Evolutionary conservation across 2,797 vertebrate genomes (phyloP).

Genomic region (Octomys mimax): DNA sequence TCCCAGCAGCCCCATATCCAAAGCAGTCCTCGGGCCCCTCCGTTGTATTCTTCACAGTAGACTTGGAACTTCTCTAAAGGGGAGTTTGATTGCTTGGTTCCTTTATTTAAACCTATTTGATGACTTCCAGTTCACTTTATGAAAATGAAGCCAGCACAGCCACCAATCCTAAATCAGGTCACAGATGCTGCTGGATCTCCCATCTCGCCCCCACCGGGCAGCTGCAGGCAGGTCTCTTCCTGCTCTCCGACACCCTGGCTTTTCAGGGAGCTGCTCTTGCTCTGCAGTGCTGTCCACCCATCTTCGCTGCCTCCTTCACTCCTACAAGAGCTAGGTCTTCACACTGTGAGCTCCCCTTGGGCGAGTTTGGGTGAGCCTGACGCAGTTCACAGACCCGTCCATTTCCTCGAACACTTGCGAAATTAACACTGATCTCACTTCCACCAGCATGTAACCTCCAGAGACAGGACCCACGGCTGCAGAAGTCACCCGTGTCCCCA

Average conservation of each 20-base stretch:
- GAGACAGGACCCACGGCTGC: not conserved
- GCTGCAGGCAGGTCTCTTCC: no score
- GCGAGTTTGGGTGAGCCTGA: no score
- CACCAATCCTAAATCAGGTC: fast-evolving
- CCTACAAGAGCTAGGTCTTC: not conserved
- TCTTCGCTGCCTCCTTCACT: not conserved
- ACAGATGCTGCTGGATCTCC: no score
- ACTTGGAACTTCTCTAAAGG: not conserved
- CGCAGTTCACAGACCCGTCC: not conserved
- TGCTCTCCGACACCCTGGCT: not conserved
- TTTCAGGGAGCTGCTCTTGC: not conserved
- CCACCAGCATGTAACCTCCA: not conserved
- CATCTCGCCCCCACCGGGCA: no score
- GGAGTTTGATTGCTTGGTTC: not conserved
- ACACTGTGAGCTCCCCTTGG: not conserved
- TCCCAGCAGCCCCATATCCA: not conserved
- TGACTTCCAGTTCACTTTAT: not conserved
- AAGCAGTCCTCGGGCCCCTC: not conserved
- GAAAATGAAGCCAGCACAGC: not conserved
- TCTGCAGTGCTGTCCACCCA: not conserved
- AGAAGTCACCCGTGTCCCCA: not conserved
- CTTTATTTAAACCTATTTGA: not conserved
- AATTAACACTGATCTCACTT: not conserved
- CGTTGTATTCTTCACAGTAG: not conserved
- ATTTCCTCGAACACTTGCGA: not conserved